Evolutionary conservation across 2,888 invertebrate species (phyloP), one percentile per base, ranked within the genome.

Genomic region (Agrochola macilenta): DNA sequence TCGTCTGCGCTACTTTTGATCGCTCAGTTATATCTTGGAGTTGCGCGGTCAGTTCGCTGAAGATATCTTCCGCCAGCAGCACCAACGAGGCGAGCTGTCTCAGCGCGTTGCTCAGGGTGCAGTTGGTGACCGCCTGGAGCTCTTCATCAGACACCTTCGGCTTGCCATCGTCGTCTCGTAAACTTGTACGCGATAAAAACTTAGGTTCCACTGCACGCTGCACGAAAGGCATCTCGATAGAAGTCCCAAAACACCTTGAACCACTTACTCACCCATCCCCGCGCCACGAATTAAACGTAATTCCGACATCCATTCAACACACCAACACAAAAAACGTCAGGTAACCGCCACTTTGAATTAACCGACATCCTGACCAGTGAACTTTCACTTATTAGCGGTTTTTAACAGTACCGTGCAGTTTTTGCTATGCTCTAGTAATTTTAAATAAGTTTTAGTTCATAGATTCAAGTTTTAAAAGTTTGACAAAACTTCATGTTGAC

Each of bases 81-180:
- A 98, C 98, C 92, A 99, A 96, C 46, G 98, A 98, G 74, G 99
- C 98, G 93, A 99, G 97, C 95, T 99, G 99, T 84, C 98, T 97
- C 82, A 99, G 97, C 79, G 98, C 98, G 94, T 98, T 98, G 95
- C 98, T 98, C 87, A 99, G 97, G 85, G 99, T 98, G 91, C 98
- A 98, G 95, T 99, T 99, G 90, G 98, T 98, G 89, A 99, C 98
- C 82, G 98, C 98, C 93, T 98, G 98, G 92, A 99, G 97, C 96
- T 99, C 99, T 90, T 98, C 97, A 88, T 98, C 98, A 73, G 97
- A 96, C 70, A 98, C 97, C 90, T 93, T 96, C 76, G 97, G 97
- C 87, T 95, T 96, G 79, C 97, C 97, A 89, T 97, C 96, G 81
- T 96, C 97, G 90, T 97, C 97, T 89, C 97, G 97, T 90, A 97